Evolutionary conservation across 1,140 invertebrate genomes (phyloP), one percentile per base, ranked within the genome.

Genomic region (Liolophura sinensis): DNA sequence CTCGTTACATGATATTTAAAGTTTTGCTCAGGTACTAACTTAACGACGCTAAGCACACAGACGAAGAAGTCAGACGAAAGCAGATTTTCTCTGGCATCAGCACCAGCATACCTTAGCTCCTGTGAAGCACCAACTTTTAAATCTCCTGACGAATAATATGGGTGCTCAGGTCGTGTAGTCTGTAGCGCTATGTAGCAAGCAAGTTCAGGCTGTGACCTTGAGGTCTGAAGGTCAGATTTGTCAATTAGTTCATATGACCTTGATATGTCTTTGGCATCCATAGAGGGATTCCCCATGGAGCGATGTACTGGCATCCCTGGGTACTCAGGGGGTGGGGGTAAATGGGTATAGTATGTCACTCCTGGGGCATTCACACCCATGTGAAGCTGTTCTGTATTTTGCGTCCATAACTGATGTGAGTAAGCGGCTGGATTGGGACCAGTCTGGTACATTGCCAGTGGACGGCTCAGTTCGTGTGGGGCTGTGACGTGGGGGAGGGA

Each of bases 201-300:
- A 60, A 87, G 78, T 74, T 93, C 91, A 1, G 92, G 91, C 73
- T 93, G 92, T 7, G 93, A 95, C 71, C 91, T 89, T 20, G 93
- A 94, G 7, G 75, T 64, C 15, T 73, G 67, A 15, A 79, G 66
- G 47, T 76, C 70, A 9, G 64, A 63, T 46, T 67, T 65, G 24
- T 72, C 70, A 50, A 66, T 72, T 24, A 70, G 74, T 73, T 82
- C 76, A 58, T 73, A 76, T 9, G 78, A 76, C 46, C 78, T 61
- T 27, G 76, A 69, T 20, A 78, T 65, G 57, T 82, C 76, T 22
- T 67, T 57, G 57, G 73, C 75, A 57, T 92, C 80, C n/a, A 70
- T 27, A 60, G 71, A 54, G 1, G 31, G 31, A 40, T 40, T 40
- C 31, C 31, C 31, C 9, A 40, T 3, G 9, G 31, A 40, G 9